Base-by-base conservation (phyloP, 64 coral and sea anemone genomes). In the Montipora efflorescens region DNA sequence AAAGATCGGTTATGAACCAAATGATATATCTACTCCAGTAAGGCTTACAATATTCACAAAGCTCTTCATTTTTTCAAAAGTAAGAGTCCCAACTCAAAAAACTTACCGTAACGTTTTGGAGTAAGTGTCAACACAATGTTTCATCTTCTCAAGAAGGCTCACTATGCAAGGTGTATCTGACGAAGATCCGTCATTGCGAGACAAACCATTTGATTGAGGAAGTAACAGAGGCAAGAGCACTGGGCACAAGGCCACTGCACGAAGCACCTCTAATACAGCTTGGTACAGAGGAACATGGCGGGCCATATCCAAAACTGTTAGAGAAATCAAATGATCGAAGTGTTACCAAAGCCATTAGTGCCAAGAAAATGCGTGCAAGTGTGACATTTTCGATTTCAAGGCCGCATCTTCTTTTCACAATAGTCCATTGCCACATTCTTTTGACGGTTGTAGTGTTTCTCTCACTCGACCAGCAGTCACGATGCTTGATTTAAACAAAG, bases 241-340 rank as follows among this genome's bases (percentile, higher is more conserved):
- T n/a, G 98, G 95, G 21, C 95, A 96, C 50, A 79, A 89, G 3
- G 98, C 98, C 5, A 99, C 67, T 6, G 92, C 92, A 67, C 98
- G 92, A 22, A 99, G 91, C 25, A 99, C 90, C 19, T 94, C 92
- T 13, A 99, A 69, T 3, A 99, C 92, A 5, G 98, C 92, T 18
- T 94, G 98, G 89, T 99, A 99, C 69, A 99, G 48, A 75, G 98
- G 98, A 6, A 99, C 98, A 67, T 99, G 98, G 64, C 98, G 98
- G n/a, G 98, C 98, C 98, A 99, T 99, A 79, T 99, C 98, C 70
- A 99, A 36, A 19, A 99, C 98, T 99, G 28, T 8, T n/a, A 79
- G 2, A 13, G 78, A 67, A 74, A 58, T 23, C 8, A 81, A 64
- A 64, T 64, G 11, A 57, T 8, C 53, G 7, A 6, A 11, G 53